These are phyloP conservation scores for Hippasteria phrygiana DNA, from an alignment of 53 echinoderm and acorn worm species.

Conservation along the genomic window DNA sequence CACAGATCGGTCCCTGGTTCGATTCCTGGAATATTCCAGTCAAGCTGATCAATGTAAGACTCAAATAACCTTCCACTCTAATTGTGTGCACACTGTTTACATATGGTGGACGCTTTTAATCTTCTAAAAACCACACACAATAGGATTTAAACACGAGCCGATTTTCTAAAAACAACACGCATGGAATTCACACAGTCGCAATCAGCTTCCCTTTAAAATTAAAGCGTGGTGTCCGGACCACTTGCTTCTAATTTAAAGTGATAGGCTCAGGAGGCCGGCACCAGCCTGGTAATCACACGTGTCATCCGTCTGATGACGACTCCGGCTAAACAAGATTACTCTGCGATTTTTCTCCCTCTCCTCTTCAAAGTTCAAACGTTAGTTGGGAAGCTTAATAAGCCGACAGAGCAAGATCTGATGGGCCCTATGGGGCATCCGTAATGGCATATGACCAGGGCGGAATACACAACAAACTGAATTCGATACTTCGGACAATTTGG, in stretches of 20 bases:
- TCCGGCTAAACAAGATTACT: conserved; percentile 52
- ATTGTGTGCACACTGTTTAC: too few species aligned
- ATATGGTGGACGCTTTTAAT: too few species aligned
- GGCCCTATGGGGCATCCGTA: neutral
- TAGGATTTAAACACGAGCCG: too few species aligned
- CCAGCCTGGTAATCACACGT: conserved; percentile 38
- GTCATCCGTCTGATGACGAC: conserved; percentile 41
- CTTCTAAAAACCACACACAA: too few species aligned
- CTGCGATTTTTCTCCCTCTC: neutral
- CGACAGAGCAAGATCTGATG: conserved; percentile 18
- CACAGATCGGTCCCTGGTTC: too few species aligned
- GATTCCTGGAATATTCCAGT: too few species aligned
- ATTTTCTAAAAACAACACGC: too few species aligned
- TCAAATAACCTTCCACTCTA: too few species aligned
- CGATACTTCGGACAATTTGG: conserved; percentile 1
- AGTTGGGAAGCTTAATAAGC: conserved; percentile 27
- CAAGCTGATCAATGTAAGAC: too few species aligned
- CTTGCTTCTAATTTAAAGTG: conserved; percentile 26
- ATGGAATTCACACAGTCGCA: too few species aligned
- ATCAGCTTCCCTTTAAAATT: too few species aligned
- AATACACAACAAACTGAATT: conserved; percentile 42
- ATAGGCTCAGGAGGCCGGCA: conserved; percentile 42
- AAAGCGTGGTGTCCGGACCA: too few species aligned
- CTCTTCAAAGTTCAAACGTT: neutral
- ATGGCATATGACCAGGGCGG: neutral